phyloP scores from a whole-genome alignment of 2,113 vertebrate species.

The Thunnus maccoyii region DNA sequence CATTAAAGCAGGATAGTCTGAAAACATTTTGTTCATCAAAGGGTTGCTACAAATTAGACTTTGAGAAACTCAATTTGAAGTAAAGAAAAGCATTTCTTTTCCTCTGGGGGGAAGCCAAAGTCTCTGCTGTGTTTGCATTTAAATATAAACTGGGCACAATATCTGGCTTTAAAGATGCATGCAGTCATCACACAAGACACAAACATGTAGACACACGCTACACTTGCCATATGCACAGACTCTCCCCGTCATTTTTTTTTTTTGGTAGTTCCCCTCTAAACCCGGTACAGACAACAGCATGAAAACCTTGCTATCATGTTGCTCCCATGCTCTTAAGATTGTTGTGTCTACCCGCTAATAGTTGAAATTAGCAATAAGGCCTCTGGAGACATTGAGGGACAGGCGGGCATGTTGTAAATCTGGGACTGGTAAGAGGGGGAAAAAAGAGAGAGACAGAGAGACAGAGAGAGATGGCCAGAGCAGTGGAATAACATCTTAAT shows the following conservation, averaged over 20 bases:
- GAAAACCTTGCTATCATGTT: slow-evolving; percentile 59
- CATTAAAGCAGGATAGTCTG: slow-evolving; percentile 83
- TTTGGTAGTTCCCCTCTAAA: slow-evolving; percentile 36
- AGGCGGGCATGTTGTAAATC: slow-evolving; percentile 50
- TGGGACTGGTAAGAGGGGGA: slow-evolving; percentile 24
- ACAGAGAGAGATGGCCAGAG: slow-evolving; percentile 62
- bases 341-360: slow-evolving; percentile 64
- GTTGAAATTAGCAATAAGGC: slow-evolving; percentile 63
- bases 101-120: slow-evolving; percentile 70
- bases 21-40: slow-evolving; percentile 85
- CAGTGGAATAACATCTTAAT: slow-evolving; percentile 84
- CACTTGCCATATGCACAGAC: slow-evolving; percentile 32
- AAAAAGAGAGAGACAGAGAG: slow-evolving; percentile 18
- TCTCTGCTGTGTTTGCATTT: slow-evolving; percentile 81
- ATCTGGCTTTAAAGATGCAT: slow-evolving; percentile 72
- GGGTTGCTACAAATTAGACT: slow-evolving; percentile 83
- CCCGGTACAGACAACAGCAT: slow-evolving; percentile 31
- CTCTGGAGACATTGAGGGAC: slow-evolving; percentile 42
- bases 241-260: slow-evolving; percentile 18
- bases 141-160: slow-evolving; percentile 80
- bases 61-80: slow-evolving; percentile 84
- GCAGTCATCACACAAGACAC: slow-evolving; percentile 54
- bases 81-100: slow-evolving; percentile 77
- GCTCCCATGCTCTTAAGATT: slow-evolving; percentile 41
- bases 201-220: slow-evolving; percentile 34